A percentile compares a stretch with the other conserved stretches of the same genome.
These are phyloP conservation scores for Tenthredo distinguenda DNA, from an alignment of 2,888 invertebrate species.

Conservation along the genomic window DNA sequence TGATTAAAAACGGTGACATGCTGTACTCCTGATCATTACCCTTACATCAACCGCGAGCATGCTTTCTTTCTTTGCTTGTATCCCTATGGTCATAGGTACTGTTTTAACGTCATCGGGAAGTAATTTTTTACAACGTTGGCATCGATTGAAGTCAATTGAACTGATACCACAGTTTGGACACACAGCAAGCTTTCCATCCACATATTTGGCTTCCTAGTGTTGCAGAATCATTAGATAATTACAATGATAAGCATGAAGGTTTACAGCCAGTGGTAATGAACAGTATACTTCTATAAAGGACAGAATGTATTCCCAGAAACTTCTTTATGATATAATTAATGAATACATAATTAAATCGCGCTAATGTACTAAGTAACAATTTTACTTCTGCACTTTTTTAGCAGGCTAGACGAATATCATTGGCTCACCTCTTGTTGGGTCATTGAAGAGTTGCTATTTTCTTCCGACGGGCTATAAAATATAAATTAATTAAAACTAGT, in stretches of 20 bases:
- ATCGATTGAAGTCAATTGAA: conserved; percentile 89
- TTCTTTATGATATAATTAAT: not conserved
- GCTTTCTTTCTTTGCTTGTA: conserved; percentile 61
- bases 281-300: not conserved
- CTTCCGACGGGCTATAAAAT: conserved; percentile 64
- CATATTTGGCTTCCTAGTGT: conserved; percentile 80
- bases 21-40: conserved; percentile 46
- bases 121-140: conserved; percentile 86
- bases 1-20: not conserved
- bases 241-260: not conserved
- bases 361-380: conserved; percentile 22
- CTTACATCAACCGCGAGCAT: conserved; percentile 60
- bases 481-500: not conserved
- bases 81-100: conserved; percentile 69
- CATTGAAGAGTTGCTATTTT: conserved; percentile 67
- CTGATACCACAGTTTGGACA: conserved; percentile 90
- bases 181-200: conserved; percentile 88
- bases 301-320: not conserved
- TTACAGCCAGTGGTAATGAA: not conserved
- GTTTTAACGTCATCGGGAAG: conserved; percentile 87
- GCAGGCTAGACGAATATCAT: not conserved
- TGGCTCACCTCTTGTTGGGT: conserved; percentile 67
- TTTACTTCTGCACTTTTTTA: conserved; percentile 10
- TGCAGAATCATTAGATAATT: conserved; percentile 4
- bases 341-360: not conserved